Base-by-base conservation (phyloP, 2,113 vertebrate genomes). In the Scolopax mira region DNA sequence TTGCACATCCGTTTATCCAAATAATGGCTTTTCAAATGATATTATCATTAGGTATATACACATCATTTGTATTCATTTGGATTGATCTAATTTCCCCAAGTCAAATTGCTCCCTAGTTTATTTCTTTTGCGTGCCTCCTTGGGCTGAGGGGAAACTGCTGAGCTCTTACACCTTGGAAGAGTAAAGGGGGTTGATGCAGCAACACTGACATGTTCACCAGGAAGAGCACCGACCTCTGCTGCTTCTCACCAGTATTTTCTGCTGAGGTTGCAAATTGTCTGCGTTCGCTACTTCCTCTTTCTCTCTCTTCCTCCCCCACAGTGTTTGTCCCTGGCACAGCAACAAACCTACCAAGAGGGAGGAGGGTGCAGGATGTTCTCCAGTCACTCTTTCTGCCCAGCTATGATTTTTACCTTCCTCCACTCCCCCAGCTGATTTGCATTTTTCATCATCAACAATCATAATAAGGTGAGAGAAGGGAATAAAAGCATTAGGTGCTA, bases 231-330 rank as follows among this genome's bases (percentile, higher is more conserved):
- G 2, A 37, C 64, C 24, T 88, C 66, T 51, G 55, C n/a, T 37
- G 23, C 22, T 92, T 87, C 70, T 83, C 60, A 61, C 31, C 64
- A 23, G 28, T 39, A 16, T 69, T 90, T 96, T 96, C 78, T 93
- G 95, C 81, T 95, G 60, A 95, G 49, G 46, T 19, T 66, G 81
- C 88, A 85, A 84, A 89, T 33, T 4, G 3, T 28, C 42, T 0
- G 0, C 12, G 1, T 27, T 33, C 71, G 77, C 35, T 80, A 6
- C 31, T 94, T 94, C 89, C 81, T 94, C 66, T 79, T 92, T 66
- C 60, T 93, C 37, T 55, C 24, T 57, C 37, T 75, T 85, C 22
- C 71, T 73, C 78, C 61, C 73, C 57, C 54, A 31, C 51, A 89
- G 37, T 8, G 60, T 61, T 89, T 0, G 1, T 62, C 28, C 24